Percentiles rank a stretch among this genome's conserved stretches.
These are phyloP conservation scores for Chionomys nivalis DNA, from an alignment of 2,113 vertebrate species.

Conservation along the genomic window DNA sequence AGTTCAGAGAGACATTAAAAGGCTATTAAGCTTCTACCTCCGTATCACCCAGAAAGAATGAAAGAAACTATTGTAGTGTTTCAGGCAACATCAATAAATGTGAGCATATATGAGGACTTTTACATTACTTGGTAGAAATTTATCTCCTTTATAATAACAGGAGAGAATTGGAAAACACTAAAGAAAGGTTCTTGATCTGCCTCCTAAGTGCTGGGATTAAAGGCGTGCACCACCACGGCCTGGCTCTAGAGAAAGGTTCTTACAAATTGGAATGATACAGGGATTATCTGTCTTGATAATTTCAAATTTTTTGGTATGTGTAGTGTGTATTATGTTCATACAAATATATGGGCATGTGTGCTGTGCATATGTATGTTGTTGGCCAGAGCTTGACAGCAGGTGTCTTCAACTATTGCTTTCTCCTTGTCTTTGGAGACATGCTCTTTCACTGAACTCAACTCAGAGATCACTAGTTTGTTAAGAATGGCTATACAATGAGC, in stretches of 20 bases:
- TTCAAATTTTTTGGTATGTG: background rate
- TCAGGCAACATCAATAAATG: background rate
- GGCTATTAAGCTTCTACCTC: background rate
- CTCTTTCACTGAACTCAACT: background rate
- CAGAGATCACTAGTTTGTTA: background rate
- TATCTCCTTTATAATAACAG: background rate
- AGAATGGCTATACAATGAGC: background rate
- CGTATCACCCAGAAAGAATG: background rate
- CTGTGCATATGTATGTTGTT: background rate
- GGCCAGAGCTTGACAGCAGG: background rate
- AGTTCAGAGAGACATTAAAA: slow-evolving; percentile 13
- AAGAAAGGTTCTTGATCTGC: background rate
- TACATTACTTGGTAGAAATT: slow-evolving; percentile 4
- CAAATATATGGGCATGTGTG: background rate
- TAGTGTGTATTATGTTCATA: background rate
- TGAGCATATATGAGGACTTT: background rate
- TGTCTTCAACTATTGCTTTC: background rate
- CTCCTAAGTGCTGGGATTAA: no score
- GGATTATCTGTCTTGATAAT: background rate
- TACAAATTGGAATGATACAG: background rate
- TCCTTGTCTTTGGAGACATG: background rate
- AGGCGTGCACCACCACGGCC: no score
- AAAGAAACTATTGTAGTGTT: background rate
- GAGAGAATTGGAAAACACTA: background rate
- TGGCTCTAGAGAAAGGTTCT: background rate